Percentiles rank a stretch among this genome's conserved stretches.
These are phyloP conservation scores for Folsomia candida DNA, from an alignment of 2,888 invertebrate genomes.

Conservation along the genomic window DNA sequence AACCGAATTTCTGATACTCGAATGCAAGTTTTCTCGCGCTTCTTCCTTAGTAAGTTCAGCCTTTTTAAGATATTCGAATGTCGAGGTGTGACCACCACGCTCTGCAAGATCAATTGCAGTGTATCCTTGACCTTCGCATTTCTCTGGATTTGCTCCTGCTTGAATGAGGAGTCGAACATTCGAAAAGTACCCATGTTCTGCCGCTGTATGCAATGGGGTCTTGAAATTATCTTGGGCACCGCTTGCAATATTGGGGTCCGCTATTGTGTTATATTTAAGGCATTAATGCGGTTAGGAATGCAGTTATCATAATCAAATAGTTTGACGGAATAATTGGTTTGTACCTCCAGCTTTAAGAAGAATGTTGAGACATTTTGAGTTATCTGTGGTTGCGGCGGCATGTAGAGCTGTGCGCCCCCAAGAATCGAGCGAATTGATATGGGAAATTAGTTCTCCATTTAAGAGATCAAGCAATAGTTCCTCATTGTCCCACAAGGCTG, in stretches of 20 bases:
- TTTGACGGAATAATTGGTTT: not conserved
- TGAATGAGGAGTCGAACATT: conserved; percentile 68
- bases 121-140: conserved; percentile 67
- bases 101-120: conserved; percentile 71
- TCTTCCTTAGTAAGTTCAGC: conserved; percentile 69
- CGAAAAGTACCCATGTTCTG: conserved; percentile 72
- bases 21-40: conserved; percentile 70
- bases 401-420: conserved; percentile 76
- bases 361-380: conserved; percentile 71
- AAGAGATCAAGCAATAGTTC: conserved; percentile 79
- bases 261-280: too few relatives aligned
- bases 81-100: conserved; percentile 62
- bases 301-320: not conserved
- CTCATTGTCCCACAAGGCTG: conserved; percentile 83
- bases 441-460: conserved; percentile 64
- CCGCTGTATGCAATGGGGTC: conserved; percentile 77
- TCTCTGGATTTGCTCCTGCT: conserved; percentile 65
- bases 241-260: conserved; percentile 67
- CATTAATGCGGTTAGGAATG: conserved; percentile 6
- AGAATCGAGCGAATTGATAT: conserved; percentile 69
- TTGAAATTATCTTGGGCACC: conserved; percentile 58
- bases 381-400: conserved; percentile 76
- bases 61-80: conserved; percentile 43
- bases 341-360: conserved; percentile 66
- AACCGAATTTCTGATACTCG: conserved; percentile 73